Conservation (phyloP, 2,113 vertebrate genomes). For the Calyptommatus sinebrachiatus region DNA sequence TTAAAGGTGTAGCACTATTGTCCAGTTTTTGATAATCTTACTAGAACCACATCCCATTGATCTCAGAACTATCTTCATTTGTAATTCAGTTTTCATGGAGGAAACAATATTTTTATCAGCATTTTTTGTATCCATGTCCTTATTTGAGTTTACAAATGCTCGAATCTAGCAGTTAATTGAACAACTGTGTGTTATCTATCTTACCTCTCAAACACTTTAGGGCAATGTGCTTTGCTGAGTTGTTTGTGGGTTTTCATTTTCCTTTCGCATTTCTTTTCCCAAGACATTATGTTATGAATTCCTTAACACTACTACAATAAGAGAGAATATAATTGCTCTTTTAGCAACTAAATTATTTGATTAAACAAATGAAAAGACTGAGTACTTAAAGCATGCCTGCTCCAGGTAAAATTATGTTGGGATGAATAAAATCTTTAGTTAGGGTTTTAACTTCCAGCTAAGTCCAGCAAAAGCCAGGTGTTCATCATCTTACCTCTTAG, state of each 20-base stretch:
- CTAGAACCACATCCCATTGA: too few species aligned
- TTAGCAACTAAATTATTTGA: neutral
- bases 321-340: neutral
- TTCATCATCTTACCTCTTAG: too few species aligned
- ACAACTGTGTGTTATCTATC: neutral
- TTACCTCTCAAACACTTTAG: neutral
- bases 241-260: neutral
- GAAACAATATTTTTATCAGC: too few species aligned
- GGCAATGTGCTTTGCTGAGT: neutral
- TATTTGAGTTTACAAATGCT: neutral
- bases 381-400: neutral
- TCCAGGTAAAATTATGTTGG: neutral
- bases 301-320: neutral
- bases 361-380: neutral
- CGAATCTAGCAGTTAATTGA: neutral
- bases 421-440: too few species aligned
- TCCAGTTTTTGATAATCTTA: too few species aligned
- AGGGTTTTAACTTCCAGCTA: too few species aligned
- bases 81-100: too few species aligned
- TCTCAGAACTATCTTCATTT: too few species aligned
- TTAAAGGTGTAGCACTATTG: too few species aligned
- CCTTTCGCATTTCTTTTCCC: neutral
- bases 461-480: too few species aligned
- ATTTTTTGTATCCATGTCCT: too few species aligned
- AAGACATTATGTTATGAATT: neutral